Evolutionary conservation across 2,113 vertebrate genomes (phyloP).

Genomic region (Ailurus styani): DNA sequence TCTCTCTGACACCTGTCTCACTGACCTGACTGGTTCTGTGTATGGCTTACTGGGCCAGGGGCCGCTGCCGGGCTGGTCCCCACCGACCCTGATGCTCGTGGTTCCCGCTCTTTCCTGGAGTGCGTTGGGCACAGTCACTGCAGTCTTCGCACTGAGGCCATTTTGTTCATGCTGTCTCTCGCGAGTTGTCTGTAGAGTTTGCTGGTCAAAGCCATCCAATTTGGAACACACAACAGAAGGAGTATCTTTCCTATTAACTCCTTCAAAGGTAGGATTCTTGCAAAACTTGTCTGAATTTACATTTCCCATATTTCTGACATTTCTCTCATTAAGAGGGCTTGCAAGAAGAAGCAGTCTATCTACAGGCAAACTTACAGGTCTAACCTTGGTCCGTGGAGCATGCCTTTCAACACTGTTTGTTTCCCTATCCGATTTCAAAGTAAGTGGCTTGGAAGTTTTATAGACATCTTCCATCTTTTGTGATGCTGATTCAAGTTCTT

Average conservation of each 20-base stretch:
- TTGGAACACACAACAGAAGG: slow-evolving; percentile 81
- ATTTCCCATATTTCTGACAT: slow-evolving; percentile 79
- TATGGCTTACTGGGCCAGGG: slow-evolving; percentile 82
- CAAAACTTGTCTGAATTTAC: slow-evolving; percentile 76
- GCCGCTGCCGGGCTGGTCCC: slow-evolving; percentile 64
- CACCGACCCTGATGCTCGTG: slow-evolving; percentile 49
- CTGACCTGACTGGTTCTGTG: slow-evolving; percentile 77
- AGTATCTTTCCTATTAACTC: slow-evolving; percentile 85
- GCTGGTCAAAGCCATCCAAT: slow-evolving; percentile 87
- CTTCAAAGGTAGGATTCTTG: slow-evolving; percentile 86
- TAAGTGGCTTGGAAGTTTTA: slow-evolving; percentile 60
- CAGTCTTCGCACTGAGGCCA: slow-evolving; percentile 83
- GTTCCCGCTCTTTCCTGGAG: slow-evolving; percentile 78
- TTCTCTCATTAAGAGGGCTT: slow-evolving; percentile 83
- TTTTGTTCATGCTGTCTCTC: slow-evolving; percentile 92
- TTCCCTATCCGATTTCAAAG: slow-evolving; percentile 80
- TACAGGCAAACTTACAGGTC: slow-evolving; percentile 91
- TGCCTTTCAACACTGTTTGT: slow-evolving; percentile 85
- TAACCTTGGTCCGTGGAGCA: slow-evolving; percentile 84
- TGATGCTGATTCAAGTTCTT: slow-evolving; percentile 73
- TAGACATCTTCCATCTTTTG: slow-evolving; percentile 70
- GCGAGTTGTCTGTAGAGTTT: slow-evolving; percentile 87
- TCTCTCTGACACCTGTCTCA: slow-evolving; percentile 82
- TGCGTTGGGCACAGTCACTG: slow-evolving; percentile 78
- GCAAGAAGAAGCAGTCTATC: slow-evolving; percentile 80